Conservation (phyloP, 1,140 invertebrate species). For the Matsumurasca onukii region DNA sequence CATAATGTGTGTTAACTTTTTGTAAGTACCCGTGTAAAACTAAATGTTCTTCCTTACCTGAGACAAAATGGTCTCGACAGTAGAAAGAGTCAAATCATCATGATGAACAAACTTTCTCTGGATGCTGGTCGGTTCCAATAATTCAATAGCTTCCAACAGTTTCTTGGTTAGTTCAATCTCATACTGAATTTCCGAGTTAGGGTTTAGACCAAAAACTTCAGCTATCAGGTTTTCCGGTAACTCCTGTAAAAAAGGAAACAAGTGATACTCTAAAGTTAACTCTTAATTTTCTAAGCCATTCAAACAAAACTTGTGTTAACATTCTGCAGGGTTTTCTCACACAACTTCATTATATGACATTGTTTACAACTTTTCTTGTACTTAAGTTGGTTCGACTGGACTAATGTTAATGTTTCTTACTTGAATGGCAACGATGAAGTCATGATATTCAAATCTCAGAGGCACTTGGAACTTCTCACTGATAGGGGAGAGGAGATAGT, state of each 20-base stretch:
- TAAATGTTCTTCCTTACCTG: too few species aligned
- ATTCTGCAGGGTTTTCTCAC: too few species aligned
- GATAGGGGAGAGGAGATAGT: conserved; percentile 9
- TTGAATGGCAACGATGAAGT: conserved; percentile 69
- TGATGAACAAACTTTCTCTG: neutral
- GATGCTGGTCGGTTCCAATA: neutral
- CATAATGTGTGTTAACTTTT: too few species aligned
- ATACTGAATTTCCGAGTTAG: conserved; percentile 86
- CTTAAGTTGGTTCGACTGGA: too few species aligned
- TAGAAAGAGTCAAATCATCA: neutral
- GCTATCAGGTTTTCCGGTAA: conserved; percentile 67
- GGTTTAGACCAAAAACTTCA: conserved; percentile 85
- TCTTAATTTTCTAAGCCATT: too few species aligned
- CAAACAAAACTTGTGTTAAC: too few species aligned
- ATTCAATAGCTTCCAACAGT: conserved; percentile 58
- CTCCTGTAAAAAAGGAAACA: conserved; percentile 55
- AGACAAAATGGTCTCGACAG: neutral
- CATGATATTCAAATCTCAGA: conserved; percentile 62
- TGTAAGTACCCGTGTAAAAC: too few species aligned
- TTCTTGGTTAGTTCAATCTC: conserved; percentile 68
- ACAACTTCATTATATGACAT: too few species aligned
- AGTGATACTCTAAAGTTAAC: too few species aligned
- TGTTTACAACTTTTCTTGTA: too few species aligned
- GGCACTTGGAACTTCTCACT: conserved; percentile 58
- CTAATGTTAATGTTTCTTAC: too few species aligned